Base-by-base conservation (phyloP, 2,888 invertebrate species). In the Pyralis farinalis region DNA sequence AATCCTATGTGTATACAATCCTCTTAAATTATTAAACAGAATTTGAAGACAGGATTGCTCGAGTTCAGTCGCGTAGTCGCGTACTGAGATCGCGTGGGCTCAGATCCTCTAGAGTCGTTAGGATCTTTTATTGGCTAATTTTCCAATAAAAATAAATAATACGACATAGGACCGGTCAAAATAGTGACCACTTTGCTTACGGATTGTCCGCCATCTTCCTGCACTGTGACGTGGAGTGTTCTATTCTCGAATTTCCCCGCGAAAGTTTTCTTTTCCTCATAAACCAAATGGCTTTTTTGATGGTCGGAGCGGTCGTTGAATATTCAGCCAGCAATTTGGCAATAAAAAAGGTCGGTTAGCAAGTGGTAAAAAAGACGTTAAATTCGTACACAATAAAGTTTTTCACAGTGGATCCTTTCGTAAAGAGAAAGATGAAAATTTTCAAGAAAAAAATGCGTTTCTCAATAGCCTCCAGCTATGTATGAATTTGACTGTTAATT, bases 61-160 rank as follows among this genome's bases (percentile, higher is more conserved):
- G 63, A 53, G 63, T 59, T 74, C 81, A 84, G 83, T 84, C 71
- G 71, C 58, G 67, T 65, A 84, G 83, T 84, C 71, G 71, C 58
- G 67, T 65, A 69, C 70, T 58, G 58, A 62, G 65, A 60, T 57
- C 71, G 86, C 84, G 85, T 87, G 84, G 86, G 86, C 67, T 64
- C 62, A 66, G 65, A 61, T 66, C 70, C 63, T 69, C 66, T 51
- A 47, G 46, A 49, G 58, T 60, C 60, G 63, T 61, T 68, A 72
- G 71, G 65, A 68, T 66, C 71, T 66, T 77, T 82, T 81, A 80
- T 64, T 72, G 72, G 56, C 78, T 81, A 79, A 86, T 87, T 82
- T 82, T 83, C 69, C 81, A 87, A 86, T 85, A 86, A 72, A 85
- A 83, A 78, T 82, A 85, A 78, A 82, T 78, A 82, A 75, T 80